Evolutionary conservation across 2,797 vertebrate genomes (phyloP).

Genomic region (Helostoma temminkii): DNA sequence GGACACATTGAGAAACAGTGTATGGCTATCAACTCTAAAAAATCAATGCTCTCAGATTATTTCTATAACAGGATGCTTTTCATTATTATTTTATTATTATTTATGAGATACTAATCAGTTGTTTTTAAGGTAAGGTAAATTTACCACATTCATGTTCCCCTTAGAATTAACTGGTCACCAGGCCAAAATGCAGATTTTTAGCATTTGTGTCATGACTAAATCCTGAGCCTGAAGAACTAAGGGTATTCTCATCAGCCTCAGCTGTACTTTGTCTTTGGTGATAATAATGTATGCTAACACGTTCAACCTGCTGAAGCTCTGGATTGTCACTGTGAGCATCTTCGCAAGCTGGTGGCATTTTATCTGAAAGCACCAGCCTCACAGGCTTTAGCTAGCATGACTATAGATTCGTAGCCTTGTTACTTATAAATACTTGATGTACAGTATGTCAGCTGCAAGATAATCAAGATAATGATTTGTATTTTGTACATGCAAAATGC

Average conservation of each 20-base stretch:
- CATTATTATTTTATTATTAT: background rate
- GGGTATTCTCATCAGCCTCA: background rate
- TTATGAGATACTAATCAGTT: too few relatives aligned
- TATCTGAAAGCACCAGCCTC: too few relatives aligned
- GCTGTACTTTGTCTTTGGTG: background rate
- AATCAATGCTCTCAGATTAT: background rate
- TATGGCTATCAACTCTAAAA: background rate
- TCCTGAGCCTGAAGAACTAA: background rate
- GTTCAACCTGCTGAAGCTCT: background rate
- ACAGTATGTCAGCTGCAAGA: background rate
- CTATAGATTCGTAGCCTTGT: background rate
- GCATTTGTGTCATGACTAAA: background rate
- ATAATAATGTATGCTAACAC: background rate
- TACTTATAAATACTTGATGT: background rate
- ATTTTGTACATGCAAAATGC: constrained; percentile 5
- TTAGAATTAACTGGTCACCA: too few relatives aligned
- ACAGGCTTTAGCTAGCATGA: too few relatives aligned
- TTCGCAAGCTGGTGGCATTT: constrained; percentile 1
- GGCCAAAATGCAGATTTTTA: background rate
- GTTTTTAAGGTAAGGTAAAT: too few relatives aligned
- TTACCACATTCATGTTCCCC: too few relatives aligned
- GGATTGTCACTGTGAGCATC: background rate
- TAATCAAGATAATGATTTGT: background rate
- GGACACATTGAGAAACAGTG: background rate
- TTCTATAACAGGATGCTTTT: background rate